phyloP scores from a whole-genome alignment of 2,797 vertebrate species.

The Cyprinodon diabolis region DNA sequence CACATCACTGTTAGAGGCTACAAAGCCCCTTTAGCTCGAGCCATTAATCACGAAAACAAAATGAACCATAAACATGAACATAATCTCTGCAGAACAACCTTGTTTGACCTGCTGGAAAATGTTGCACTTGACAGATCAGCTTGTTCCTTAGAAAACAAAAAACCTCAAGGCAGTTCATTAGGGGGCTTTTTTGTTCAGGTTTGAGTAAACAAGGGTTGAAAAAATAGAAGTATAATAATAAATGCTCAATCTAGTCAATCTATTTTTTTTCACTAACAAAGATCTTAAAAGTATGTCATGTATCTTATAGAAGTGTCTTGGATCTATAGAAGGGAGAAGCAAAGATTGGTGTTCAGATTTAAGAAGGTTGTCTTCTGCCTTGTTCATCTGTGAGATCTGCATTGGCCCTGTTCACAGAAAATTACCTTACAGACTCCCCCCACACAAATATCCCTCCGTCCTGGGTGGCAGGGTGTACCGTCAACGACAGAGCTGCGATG shows the following conservation, averaged over 20 bases:
- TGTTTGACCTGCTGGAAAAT: background rate
- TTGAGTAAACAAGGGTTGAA: background rate
- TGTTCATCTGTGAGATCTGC: background rate
- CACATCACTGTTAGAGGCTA: background rate
- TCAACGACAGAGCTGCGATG: slow-evolving; percentile 88
- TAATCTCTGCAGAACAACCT: background rate
- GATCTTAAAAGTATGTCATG: background rate
- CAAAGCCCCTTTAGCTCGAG: slow-evolving; percentile 7
- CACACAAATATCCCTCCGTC: slow-evolving; percentile 89
- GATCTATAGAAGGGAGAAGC: background rate
- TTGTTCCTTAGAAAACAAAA: background rate
- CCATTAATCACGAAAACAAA: slow-evolving; percentile 1
- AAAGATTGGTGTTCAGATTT: background rate
- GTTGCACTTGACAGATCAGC: background rate
- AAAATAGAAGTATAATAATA: background rate
- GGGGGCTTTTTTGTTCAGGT: no score
- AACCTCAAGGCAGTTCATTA: background rate
- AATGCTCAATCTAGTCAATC: no score
- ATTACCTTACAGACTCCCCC: slow-evolving; percentile 89
- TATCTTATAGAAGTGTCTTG: background rate
- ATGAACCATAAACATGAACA: background rate
- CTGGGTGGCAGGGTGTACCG: slow-evolving; percentile 92
- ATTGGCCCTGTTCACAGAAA: background rate
- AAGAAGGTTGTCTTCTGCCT: background rate
- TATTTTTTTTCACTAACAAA: background rate